Base-by-base conservation (phyloP, 2,797 vertebrate species). In the Catamblyrhynchus diadema region DNA sequence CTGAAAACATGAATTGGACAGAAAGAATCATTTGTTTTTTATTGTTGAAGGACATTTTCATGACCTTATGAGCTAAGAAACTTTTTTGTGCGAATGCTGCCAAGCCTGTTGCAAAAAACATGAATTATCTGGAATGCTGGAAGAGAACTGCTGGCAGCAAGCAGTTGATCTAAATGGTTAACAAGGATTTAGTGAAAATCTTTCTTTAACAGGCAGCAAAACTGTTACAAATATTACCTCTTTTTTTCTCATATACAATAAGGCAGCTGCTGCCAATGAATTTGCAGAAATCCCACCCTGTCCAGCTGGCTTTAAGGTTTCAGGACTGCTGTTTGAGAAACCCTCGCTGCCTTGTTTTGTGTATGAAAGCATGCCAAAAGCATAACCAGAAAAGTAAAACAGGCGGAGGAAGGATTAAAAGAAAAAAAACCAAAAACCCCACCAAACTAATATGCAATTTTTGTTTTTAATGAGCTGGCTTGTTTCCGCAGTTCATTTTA, bases 31-130 rank as follows among this genome's bases (percentile, higher is more conserved):
- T 95, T 96, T 97, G 77, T 69, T 95, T 94, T 95, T 96, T 85
- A 95, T 94, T 94, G 96, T 96, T 98, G 95, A 97, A 96, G 97
- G 95, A 98, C 97, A 97, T 96, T 97, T 97, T 96, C 86, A 75
- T 93, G 97, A 96, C 95, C 95, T 97, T 98, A 97, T 95, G 95
- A 96, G 97, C 91, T 87, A 96, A 95, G 94, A 97, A 97, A 97
- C 94, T 94, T 94, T 96, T 95, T 72, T 93, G 61, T 86, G 93
- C 81, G 94, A 94, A 94, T 88, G 82, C 59, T 83, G 96, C 97
- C 97, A 97, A 96, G 91, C 81, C 80, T 93, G 86, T 78, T 93
- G 82, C 79, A 96, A 98, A 95, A 95, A 97, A 91, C 84, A 94
- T 96, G 96, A 95, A 94, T 95, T 97, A 94, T 96, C 20, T 95